phyloP scores from a whole-genome alignment of 2,113 vertebrate species.

The Podilymbus podiceps region DNA sequence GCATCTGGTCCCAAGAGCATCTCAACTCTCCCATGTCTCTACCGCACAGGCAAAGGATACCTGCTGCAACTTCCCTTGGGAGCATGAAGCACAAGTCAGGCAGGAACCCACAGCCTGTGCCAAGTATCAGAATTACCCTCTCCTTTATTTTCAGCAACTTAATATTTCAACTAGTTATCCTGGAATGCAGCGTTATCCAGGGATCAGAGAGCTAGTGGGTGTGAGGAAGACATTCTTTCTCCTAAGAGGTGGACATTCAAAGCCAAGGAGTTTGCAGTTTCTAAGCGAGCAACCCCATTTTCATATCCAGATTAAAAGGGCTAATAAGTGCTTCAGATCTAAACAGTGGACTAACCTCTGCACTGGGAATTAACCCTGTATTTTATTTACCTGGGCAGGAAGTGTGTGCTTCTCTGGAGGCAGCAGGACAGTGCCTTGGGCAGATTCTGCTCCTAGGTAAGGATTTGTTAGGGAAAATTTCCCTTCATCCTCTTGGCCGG shows the following conservation, averaged over 20 bases:
- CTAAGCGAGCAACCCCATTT: background rate
- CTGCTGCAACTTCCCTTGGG: background rate
- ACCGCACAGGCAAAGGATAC: background rate
- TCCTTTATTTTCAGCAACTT: background rate
- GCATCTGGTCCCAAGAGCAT: background rate
- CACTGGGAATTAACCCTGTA: background rate
- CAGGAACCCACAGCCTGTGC: background rate
- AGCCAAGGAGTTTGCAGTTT: background rate
- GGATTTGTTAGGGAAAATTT: background rate
- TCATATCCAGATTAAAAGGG: background rate
- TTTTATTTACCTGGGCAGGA: background rate
- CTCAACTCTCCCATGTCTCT: background rate
- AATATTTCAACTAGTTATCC: background rate
- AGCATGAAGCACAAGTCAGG: background rate
- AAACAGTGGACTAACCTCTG: background rate
- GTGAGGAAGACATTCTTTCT: background rate
- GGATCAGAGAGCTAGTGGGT: background rate
- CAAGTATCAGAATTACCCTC: background rate
- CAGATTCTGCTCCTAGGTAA: background rate
- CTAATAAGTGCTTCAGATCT: background rate
- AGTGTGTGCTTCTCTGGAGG: background rate
- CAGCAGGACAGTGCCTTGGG: background rate
- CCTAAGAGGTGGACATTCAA: background rate
- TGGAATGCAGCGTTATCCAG: background rate
- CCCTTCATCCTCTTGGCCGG: background rate